These are phyloP conservation scores for Tetraneura akinire DNA, from an alignment of 1,140 invertebrate genomes.

Conservation along the genomic window DNA sequence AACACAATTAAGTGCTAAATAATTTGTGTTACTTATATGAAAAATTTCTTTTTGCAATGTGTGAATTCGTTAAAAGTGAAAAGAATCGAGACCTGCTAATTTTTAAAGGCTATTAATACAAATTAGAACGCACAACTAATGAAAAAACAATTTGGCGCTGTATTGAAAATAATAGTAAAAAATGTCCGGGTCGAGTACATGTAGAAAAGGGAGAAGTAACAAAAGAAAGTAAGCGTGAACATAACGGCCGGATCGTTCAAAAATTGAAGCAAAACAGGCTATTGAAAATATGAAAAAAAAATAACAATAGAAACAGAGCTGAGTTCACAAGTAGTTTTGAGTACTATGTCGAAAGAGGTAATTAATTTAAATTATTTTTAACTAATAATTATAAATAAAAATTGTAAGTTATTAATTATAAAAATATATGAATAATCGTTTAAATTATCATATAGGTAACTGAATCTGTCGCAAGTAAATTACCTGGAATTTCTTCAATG, in stretches of 20 bases:
- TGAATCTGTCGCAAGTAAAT: background rate
- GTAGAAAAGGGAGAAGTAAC: slow-evolving; percentile 11
- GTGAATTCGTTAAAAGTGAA: slow-evolving; percentile 1
- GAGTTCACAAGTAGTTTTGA: slow-evolving; percentile 3
- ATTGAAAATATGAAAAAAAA: background rate
- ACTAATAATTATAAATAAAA: background rate
- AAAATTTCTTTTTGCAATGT: slow-evolving; percentile 3
- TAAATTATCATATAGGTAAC: background rate
- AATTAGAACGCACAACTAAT: background rate
- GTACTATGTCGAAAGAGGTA: background rate
- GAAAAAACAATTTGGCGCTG: slow-evolving; percentile 4
- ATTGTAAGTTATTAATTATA: background rate
- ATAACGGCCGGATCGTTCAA: background rate
- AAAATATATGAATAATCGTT: background rate
- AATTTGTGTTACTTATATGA: no score
- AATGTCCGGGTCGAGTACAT: slow-evolving; percentile 10
- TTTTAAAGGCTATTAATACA: slow-evolving; percentile 12
- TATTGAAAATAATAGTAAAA: slow-evolving; percentile 13
- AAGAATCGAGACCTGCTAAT: background rate
- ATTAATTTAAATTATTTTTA: slow-evolving; percentile 4
- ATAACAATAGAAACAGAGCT: background rate
- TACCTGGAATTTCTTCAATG: background rate
- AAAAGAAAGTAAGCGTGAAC: slow-evolving; percentile 12
- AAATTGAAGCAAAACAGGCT: slow-evolving; percentile 8
- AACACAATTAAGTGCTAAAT: no score